Conservation (phyloP, 1,140 invertebrate genomes). For the Pogonus chalceus region DNA sequence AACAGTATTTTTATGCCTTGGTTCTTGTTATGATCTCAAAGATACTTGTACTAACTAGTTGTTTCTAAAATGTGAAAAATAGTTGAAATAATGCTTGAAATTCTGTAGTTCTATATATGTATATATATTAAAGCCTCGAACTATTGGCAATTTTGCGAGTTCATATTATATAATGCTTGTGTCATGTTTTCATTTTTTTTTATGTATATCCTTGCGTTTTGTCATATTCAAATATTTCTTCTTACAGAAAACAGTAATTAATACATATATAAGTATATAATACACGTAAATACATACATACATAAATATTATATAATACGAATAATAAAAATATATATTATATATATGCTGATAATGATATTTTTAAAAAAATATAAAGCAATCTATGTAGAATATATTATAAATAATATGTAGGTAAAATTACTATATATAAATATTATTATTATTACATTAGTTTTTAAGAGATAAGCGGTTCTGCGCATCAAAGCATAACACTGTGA, state of each 20-base stretch:
- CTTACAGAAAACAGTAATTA: conserved; percentile 10
- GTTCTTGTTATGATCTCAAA: no score
- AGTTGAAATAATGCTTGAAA: neutral
- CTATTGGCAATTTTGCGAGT: neutral
- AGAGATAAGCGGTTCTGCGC: conserved; percentile 24
- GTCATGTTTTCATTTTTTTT: conserved; percentile 5
- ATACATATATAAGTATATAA: conserved; percentile 14
- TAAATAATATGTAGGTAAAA: conserved; percentile 8
- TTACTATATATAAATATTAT: conserved; percentile 13
- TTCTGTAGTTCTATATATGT: neutral
- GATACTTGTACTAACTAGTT: no score
- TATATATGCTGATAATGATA: conserved; percentile 21
- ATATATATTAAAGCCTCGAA: neutral
- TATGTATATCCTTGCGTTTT: no score
- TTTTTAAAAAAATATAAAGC: conserved; percentile 34
- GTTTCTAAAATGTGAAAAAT: no score
- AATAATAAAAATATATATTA: conserved; percentile 9
- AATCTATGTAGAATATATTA: conserved; percentile 24
- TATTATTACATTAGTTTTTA: conserved; percentile 24
- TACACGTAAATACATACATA: conserved; percentile 22
- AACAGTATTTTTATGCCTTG: no score
- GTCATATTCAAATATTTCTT: no score
- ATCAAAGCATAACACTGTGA: conserved; percentile 37
- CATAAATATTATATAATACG: no score
- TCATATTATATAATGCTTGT: conserved; percentile 1